Evolutionary conservation across 2,888 invertebrate genomes (phyloP).

Genomic region (Lamproptera curius): DNA sequence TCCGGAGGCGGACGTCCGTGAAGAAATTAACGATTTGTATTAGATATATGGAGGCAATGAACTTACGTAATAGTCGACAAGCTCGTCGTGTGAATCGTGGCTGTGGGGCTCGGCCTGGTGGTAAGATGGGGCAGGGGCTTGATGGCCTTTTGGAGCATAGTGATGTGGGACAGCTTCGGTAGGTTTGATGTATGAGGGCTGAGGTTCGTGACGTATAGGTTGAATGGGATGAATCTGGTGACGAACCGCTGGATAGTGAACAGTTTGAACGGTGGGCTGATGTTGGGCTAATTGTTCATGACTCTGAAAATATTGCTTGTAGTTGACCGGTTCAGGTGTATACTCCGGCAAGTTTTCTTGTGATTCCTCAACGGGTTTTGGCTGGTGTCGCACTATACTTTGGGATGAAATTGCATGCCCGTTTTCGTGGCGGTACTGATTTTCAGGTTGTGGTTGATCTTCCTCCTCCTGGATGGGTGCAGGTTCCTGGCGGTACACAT

Average conservation of each 20-base stretch:
- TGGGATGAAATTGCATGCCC: slow-evolving; percentile 49
- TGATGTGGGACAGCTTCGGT: slow-evolving; percentile 32
- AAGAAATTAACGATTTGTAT: slow-evolving; percentile 31
- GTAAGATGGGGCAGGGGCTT: slow-evolving; percentile 34
- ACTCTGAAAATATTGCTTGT: slow-evolving; percentile 32
- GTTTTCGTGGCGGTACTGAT: slow-evolving; percentile 27
- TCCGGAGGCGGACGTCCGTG: slow-evolving; percentile 42
- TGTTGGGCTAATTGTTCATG: slow-evolving; percentile 24
- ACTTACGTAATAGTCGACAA: slow-evolving; percentile 72
- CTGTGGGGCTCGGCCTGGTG: slow-evolving; percentile 42
- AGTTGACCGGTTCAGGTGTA: slow-evolving; percentile 36
- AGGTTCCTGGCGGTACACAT: slow-evolving; percentile 40
- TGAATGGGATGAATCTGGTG: slow-evolving; percentile 37
- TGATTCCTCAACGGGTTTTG: slow-evolving; percentile 40
- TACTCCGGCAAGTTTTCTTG: slow-evolving; percentile 45
- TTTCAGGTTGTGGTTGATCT: slow-evolving; percentile 26
- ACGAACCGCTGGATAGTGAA: slow-evolving; percentile 35
- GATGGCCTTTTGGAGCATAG: slow-evolving; percentile 32
- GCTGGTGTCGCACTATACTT: slow-evolving; percentile 44
- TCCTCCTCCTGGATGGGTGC: slow-evolving; percentile 44
- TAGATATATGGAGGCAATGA: slow-evolving; percentile 24
- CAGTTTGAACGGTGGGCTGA: slow-evolving; percentile 26
- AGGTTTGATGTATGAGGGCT: slow-evolving; percentile 27
- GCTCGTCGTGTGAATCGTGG: slow-evolving; percentile 63
- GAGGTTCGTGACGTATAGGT: slow-evolving; percentile 31